Conservation (phyloP, 2,113 vertebrate genomes). For the Martes martes region DNA sequence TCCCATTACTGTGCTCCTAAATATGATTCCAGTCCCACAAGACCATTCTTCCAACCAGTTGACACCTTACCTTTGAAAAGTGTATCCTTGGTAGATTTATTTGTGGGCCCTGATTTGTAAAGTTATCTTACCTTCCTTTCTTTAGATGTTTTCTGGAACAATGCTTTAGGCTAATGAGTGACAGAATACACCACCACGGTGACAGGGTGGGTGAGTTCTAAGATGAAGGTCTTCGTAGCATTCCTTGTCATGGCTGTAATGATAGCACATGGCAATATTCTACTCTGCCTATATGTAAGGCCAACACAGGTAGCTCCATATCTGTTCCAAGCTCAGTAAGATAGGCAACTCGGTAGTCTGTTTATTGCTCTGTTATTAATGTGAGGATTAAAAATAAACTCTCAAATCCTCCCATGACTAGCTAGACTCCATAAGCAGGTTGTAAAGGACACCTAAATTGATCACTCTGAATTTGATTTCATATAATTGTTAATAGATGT, state of each 20-base stretch:
- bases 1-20: neutral
- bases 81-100: neutral
- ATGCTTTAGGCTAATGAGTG: neutral
- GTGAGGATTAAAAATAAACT: neutral
- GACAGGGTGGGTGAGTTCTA: neutral
- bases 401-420: neutral
- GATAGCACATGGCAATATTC: neutral
- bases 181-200: accelerated
- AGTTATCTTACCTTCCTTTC: neutral
- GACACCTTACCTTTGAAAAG: neutral
- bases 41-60: neutral
- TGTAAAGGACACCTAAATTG: neutral
- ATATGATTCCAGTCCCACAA: neutral
- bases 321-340: neutral
- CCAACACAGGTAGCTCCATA: neutral
- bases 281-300: neutral
- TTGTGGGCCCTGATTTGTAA: neutral
- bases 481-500: neutral
- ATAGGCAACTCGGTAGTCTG: neutral
- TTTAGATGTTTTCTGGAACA: neutral
- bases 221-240: neutral
- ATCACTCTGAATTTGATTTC: neutral
- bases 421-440: neutral
- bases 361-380: neutral
- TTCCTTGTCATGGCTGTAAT: neutral